phyloP scores from a whole-genome alignment of 2,888 invertebrate genomes.

The Chromoteleia sp. region DNA sequence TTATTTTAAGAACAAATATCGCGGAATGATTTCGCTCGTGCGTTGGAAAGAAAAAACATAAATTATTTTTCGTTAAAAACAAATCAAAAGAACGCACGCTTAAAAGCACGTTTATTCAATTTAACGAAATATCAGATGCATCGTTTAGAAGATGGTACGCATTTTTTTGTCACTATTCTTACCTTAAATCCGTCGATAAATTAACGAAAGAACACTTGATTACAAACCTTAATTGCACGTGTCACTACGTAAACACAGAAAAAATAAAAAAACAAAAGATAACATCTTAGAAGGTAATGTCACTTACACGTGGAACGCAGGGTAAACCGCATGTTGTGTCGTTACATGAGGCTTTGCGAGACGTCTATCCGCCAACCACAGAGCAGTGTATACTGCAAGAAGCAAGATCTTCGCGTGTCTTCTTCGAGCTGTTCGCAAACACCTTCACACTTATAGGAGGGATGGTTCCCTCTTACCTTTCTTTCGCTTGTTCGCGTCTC shows the following conservation, averaged over 20 bases:
- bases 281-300: slow-evolving; percentile 30
- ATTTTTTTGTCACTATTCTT: slow-evolving; percentile 11
- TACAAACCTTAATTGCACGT: slow-evolving; percentile 45
- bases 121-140: not conserved
- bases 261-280: no score
- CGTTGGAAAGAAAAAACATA: no score
- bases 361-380: slow-evolving; percentile 75
- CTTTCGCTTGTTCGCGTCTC: slow-evolving; percentile 74
- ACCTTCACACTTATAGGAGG: slow-evolving; percentile 76
- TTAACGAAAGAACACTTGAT: slow-evolving; percentile 27
- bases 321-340: slow-evolving; percentile 78
- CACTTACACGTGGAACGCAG: slow-evolving; percentile 78
- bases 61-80: no score
- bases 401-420: slow-evolving; percentile 74
- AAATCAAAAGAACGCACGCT: no score
- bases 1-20: no score
- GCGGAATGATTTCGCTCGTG: no score
- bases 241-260: slow-evolving; percentile 52
- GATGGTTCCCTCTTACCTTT: slow-evolving; percentile 78
- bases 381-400: slow-evolving; percentile 76
- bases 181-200: slow-evolving; percentile 26
- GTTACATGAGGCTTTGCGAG: slow-evolving; percentile 75
- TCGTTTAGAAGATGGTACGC: not conserved
- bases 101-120: no score
- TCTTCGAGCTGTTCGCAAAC: slow-evolving; percentile 75